Percentiles rank a stretch among this genome's conserved stretches.
Evolutionary conservation across 2,888 invertebrate genomes (phyloP).

Genomic region (Drosophila percnosoma): DNA sequence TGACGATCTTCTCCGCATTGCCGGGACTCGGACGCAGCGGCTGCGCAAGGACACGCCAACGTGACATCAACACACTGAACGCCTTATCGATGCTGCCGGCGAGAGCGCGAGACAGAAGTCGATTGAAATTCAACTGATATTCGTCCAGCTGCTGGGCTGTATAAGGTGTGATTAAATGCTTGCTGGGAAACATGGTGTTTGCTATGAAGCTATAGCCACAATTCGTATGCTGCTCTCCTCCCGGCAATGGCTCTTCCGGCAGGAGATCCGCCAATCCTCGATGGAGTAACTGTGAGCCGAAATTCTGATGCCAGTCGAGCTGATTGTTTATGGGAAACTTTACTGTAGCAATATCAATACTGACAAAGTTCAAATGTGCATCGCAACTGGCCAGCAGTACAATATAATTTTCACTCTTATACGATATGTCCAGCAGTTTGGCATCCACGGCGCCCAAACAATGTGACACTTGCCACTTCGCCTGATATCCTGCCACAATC

Average conservation of each 20-base stretch:
- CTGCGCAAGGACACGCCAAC: slow-evolving; percentile 32
- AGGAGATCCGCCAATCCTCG: slow-evolving; percentile 2
- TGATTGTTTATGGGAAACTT: not conserved
- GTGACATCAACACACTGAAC: slow-evolving; percentile 22
- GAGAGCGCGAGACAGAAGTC: slow-evolving; percentile 4
- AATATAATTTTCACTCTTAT: slow-evolving; percentile 13
- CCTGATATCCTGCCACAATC: slow-evolving; percentile 21
- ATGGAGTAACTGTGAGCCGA: slow-evolving; percentile 21
- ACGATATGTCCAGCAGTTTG: slow-evolving; percentile 23
- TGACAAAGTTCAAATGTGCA: slow-evolving; percentile 23
- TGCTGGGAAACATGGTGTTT: slow-evolving; percentile 10
- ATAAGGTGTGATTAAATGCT: slow-evolving; percentile 21
- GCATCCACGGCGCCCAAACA: slow-evolving; percentile 41
- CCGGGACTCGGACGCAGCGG: slow-evolving; percentile 14
- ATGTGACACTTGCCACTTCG: slow-evolving; percentile 28
- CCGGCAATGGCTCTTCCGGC: not conserved
- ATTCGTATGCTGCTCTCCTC: not conserved
- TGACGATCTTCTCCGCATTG: slow-evolving; percentile 28
- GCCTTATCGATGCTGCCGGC: slow-evolving; percentile 33
- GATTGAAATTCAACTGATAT: slow-evolving; percentile 25
- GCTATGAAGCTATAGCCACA: slow-evolving; percentile 28
- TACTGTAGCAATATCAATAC: slow-evolving; percentile 25
- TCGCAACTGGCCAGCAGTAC: slow-evolving; percentile 44
- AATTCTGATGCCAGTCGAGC: slow-evolving; percentile 33
- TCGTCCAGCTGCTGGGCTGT: not conserved